Base-by-base conservation (phyloP, 2,888 invertebrate species). In the Abscondita cerata region DNA sequence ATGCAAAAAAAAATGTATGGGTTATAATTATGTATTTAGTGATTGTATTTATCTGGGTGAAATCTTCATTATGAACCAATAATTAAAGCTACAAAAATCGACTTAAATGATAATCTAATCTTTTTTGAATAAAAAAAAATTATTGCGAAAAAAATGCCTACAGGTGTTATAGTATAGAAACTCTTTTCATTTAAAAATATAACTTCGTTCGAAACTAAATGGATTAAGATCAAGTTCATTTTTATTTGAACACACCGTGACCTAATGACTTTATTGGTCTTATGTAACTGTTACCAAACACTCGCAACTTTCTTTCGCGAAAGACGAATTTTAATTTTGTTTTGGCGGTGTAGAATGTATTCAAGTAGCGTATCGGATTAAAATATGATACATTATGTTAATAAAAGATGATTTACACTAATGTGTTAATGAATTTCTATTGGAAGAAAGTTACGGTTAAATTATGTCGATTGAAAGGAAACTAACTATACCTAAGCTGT, bases 191-290 rank as follows among this genome's bases (percentile, higher is more conserved):
- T 25, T 25, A 6, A 25, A 25, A 25, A 25, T n/a, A 25, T 6
- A 6, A 25, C 6, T 25, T 25, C 25, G 25, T 25, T 25, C 25
- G 25, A 2, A 25, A 40, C 2, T 15, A 16, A 15, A 46, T 20
- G 38, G 13, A 41, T 48, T 25, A 15, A 34, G 60, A 38, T 60
- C 60, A 60, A 60, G 60, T 60, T 60, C 55, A 55, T 54, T 60
- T 60, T 52, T 55, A 44, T 60, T 51, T 38, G 54, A 46, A 50
- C 50, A 40, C 33, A 46, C 13, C 13, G 19, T 20, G 20, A 54
- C 60, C 54, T 52, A 58, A 38, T 46, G 51, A 60, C 58, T 56
- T 57, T 25, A 46, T 33, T 18, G 13, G 20, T 38, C 3, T 60
- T 54, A 44, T 20, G 50, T 54, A 60, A 55, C 15, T 16, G 44